Evolutionary conservation across 1,140 invertebrate genomes (phyloP).

Genomic region (Zaprionus kolodkinae): DNA sequence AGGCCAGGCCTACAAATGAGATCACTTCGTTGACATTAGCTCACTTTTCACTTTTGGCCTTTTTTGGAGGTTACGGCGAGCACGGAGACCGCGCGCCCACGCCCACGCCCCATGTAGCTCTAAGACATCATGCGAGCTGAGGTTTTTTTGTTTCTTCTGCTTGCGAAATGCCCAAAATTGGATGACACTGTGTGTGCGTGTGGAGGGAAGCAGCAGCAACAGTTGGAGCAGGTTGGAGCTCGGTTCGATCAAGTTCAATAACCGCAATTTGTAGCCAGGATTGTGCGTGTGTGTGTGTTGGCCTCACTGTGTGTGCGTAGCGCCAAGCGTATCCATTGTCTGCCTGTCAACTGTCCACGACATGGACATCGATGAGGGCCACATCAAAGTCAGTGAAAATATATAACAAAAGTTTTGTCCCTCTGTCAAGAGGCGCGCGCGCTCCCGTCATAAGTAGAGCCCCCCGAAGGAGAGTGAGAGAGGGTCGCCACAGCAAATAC

Average conservation of each 20-base stretch:
- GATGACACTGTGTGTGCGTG: slow-evolving; percentile 28
- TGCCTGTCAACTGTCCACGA: slow-evolving; percentile 74
- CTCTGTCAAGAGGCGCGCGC: slow-evolving; percentile 61
- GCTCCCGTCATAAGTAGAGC: slow-evolving; percentile 74
- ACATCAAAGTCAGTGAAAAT: slow-evolving; percentile 79
- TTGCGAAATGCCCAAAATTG: slow-evolving; percentile 74
- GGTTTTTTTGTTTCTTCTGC: slow-evolving; percentile 2
- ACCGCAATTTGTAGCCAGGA: slow-evolving; percentile 74
- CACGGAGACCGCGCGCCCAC: neutral
- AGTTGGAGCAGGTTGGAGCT: slow-evolving; percentile 57
- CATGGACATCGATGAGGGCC: slow-evolving; percentile 76
- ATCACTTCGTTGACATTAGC: slow-evolving; percentile 75
- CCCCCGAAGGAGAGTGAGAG: slow-evolving; percentile 3
- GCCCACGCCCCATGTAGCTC: neutral
- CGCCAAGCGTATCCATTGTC: slow-evolving; percentile 74
- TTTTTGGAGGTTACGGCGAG: slow-evolving; percentile 48
- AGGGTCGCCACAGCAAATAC: neutral
- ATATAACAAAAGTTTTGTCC: slow-evolving; percentile 62
- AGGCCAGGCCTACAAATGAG: slow-evolving; percentile 72
- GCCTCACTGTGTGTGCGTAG: slow-evolving; percentile 38
- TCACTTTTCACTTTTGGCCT: slow-evolving; percentile 78
- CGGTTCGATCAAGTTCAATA: slow-evolving; percentile 54
- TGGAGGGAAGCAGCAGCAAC: slow-evolving; percentile 33
- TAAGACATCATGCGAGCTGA: neutral
- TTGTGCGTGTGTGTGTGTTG: slow-evolving; percentile 1